Base-by-base conservation (phyloP, 1,140 invertebrate species). In the Saccostrea echinata region DNA sequence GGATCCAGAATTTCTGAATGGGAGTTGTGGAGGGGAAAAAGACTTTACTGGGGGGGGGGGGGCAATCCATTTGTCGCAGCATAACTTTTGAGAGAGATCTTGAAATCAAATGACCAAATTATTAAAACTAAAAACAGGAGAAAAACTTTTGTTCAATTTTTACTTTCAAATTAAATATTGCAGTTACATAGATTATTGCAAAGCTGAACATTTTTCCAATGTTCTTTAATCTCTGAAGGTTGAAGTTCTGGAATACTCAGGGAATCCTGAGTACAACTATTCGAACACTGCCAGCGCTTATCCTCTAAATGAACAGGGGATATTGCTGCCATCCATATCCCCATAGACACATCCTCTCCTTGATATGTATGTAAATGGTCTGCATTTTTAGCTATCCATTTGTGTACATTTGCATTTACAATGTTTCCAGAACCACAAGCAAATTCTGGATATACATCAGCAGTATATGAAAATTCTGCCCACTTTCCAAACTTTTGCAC, bases 301-400 rank as follows among this genome's bases (percentile, higher is more conserved):
- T 83, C 81, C 43, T 83, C 68, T 0, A 76, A 12, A 76, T 33
- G 68, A 18, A 33, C 43, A 51, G 43, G 35, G 30, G 81, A 51
- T 83, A 94, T 86, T 24, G 93, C 92, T 30, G 94, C 86, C n/a
- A 95, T 84, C 94, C 94, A 95, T 52, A 95, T 94, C 35, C 94
- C 94, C 88, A 94, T 91, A 1, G 94, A 94, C 24, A 94, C 92
- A 91, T 95, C 94, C 91, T 95, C 94, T 82, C 94, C 94, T 51
- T 87, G 86, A 35, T 87, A 87, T n/a, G 81, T 13, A 30, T 92
- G 85, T 0, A 94, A 88, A 13, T 85, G 11, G 6, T 90, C 24
- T 2, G 30, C 30, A 57, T 91, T 93, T 35, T 55, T 61, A 0
- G 88, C 86, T 51, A 94, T 61, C 92, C 93, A 93, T 3, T 61